A percentile compares a stretch with the other conserved stretches of the same genome.
Conservation (phyloP, 2,888 invertebrate genomes). For the Parnassius smintheus region DNA sequence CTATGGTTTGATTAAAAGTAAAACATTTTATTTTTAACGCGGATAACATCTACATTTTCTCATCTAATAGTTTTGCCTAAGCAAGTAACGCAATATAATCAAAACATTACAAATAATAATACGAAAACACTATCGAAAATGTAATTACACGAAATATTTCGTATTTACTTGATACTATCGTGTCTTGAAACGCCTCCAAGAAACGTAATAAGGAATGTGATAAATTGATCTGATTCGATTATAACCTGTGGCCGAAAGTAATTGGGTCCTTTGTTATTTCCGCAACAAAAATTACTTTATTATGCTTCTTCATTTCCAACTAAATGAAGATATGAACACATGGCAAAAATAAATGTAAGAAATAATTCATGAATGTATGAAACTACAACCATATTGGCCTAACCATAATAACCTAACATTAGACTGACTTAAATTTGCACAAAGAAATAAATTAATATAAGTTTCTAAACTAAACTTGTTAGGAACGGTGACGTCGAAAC, state of each 20-base stretch:
- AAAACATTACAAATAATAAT: background rate
- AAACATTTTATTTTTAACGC: too few species aligned
- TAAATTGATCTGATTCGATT: conserved; percentile 8
- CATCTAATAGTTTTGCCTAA: too few species aligned
- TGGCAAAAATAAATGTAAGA: background rate
- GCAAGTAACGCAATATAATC: too few species aligned
- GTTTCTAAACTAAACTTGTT: too few species aligned
- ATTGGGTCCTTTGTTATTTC: conserved; percentile 7
- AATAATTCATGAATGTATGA: too few species aligned
- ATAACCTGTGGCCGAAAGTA: background rate
- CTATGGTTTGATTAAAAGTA: too few species aligned
- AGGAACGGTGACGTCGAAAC: too few species aligned
- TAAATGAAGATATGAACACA: background rate
- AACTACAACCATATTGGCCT: too few species aligned
- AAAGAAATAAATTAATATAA: too few species aligned
- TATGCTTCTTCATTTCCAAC: background rate
- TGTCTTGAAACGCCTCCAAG: conserved; percentile 1
- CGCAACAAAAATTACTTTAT: background rate
- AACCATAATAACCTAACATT: too few species aligned
- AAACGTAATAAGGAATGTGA: conserved; percentile 17
- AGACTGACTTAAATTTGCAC: background rate
- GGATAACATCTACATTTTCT: too few species aligned
- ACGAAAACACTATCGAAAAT: background rate
- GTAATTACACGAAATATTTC: conserved; percentile 8
- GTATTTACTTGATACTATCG: background rate